Percentiles rank a stretch among this genome's conserved stretches.
phyloP scores from a whole-genome alignment of 2,113 vertebrate genomes.

The Leucoraja erinaceus region DNA sequence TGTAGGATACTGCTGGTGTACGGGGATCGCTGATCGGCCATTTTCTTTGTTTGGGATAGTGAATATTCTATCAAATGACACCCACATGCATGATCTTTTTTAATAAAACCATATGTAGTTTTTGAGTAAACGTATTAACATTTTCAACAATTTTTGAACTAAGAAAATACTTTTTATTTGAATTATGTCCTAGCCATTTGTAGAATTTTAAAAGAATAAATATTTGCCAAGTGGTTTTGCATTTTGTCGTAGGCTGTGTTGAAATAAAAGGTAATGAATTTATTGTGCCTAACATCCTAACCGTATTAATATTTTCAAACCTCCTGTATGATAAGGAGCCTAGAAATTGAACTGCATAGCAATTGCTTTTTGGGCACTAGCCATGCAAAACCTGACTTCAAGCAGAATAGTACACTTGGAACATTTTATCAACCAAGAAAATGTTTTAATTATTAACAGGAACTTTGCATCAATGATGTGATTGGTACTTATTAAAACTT shows the following conservation, averaged over 20 bases:
- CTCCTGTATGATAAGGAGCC: background rate
- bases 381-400: too few species aligned
- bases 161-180: background rate
- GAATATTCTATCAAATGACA: background rate
- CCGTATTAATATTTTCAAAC: background rate
- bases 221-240: background rate
- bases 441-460: too few species aligned
- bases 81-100: background rate
- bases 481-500: too few species aligned
- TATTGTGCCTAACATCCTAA: background rate
- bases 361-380: too few species aligned
- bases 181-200: background rate
- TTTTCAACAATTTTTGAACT: background rate
- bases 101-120: background rate
- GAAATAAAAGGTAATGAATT: background rate
- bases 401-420: too few species aligned
- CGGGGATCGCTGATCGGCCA: too few species aligned
- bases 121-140: background rate
- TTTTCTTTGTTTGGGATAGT: background rate
- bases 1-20: too few species aligned
- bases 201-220: background rate
- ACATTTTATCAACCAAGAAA: too few species aligned
- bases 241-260: background rate
- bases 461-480: too few species aligned
- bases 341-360: too few species aligned